Base-by-base conservation (phyloP, 1,140 invertebrate species). In the Augochlora pura region DNA sequence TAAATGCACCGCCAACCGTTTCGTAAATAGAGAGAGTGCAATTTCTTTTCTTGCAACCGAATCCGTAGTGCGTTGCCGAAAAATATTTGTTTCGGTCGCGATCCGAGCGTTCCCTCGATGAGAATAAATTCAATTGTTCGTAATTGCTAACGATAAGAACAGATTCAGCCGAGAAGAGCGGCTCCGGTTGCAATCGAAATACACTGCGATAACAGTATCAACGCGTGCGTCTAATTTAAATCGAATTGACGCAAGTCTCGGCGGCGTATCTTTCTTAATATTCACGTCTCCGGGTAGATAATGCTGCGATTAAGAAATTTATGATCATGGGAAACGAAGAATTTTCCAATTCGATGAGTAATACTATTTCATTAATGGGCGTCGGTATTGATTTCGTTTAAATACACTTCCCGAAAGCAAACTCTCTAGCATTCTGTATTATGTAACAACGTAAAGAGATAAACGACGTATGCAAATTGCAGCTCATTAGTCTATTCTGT, bases 191-290 rank as follows among this genome's bases (percentile, higher is more conserved):
- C 42, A 77, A 71, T 77, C 62, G 70, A 66, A 75, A 74, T 75
- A 69, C 27, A n/a, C 65, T 25, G 18, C 18, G 74, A 81, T 81
- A 72, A 77, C 39, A 38, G 18, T 77, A 77, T 81, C 74, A 77
- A 21, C n/a, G 49, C n/a, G 12, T 62, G 52, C 27, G 25, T 70
- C 73, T 70, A 71, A 73, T 79, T 80, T 63, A 80, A 70, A 76
- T 39, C 49, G 38, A 16, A 76, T 81, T 76, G 67, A 81, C 60
- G 79, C 71, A 77, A 77, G 54, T 39, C 39, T 39, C n/a, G 27
- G 23, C 16, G 12, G 10, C 46, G 25, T 60, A 73, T 57, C 38
- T 59, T 32, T 38, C 8, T 65, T 65, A 64, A 78, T 78, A 67
- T 60, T 21, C 49, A 32, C 25, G 14, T 49, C 10, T 1, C 4